phyloP scores from a whole-genome alignment of 2,797 vertebrate species.

The Platyrinchus mystaceus region DNA sequence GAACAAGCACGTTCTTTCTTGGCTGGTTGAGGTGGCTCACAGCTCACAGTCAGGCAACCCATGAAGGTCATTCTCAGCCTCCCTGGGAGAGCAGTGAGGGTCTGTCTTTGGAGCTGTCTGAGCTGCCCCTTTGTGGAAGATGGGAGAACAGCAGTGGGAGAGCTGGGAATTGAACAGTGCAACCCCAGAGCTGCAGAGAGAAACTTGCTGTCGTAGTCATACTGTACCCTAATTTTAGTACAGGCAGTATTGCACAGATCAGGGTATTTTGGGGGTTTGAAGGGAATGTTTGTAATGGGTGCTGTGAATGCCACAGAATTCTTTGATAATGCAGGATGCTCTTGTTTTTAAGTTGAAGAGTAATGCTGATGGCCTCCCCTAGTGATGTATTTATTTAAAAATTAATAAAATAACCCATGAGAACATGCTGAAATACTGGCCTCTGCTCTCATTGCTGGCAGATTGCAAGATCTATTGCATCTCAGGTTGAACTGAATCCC shows the following conservation, averaged over 20 bases:
- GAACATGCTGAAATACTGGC: not conserved
- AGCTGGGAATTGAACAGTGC: not conserved
- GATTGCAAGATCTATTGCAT: not conserved
- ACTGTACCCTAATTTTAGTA: not conserved
- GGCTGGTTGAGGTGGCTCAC: not conserved
- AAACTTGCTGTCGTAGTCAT: not conserved
- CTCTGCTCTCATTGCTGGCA: not conserved
- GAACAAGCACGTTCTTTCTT: not conserved
- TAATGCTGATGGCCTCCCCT: not conserved
- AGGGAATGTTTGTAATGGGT: not conserved
- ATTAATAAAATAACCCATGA: not conserved
- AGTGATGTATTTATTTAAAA: not conserved
- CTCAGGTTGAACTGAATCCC: not conserved
- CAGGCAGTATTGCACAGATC: not conserved
- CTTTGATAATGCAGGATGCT: not conserved
- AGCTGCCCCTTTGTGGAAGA: constrained; percentile 34
- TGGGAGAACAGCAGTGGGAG: not conserved
- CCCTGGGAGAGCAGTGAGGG: not conserved
- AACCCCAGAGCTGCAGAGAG: rapidly evolving
- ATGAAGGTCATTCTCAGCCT: not conserved
- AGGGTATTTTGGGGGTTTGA: not conserved
- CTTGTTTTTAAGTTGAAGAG: not conserved
- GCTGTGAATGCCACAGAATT: not conserved
- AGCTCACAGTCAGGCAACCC: not conserved
- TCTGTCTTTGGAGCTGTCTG: not conserved